Conservation (phyloP, 2,113 vertebrate genomes). For the Oncorhynchus nerka region DNA sequence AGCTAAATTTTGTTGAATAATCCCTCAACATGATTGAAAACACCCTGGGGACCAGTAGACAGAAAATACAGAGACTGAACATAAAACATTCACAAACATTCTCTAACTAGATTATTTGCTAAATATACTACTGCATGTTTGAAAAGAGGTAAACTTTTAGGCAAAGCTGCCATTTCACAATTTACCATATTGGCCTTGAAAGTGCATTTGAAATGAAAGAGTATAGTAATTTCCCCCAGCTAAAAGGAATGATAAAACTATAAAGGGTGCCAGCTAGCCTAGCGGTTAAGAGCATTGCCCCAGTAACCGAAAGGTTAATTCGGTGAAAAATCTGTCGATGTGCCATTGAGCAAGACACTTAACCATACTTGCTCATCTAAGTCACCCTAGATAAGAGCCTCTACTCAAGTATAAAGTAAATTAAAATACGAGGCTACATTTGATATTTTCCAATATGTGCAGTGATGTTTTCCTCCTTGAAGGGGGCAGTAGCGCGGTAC, state of each 20-base stretch:
- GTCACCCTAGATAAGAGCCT: no score
- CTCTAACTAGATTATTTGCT: no score
- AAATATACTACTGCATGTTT: not conserved
- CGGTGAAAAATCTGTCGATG: no score
- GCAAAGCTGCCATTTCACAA: not conserved
- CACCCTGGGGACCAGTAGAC: not conserved
- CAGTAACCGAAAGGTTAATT: no score
- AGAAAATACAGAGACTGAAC: not conserved
- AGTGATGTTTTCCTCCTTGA: conserved; percentile 79
- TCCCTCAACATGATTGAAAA: not conserved
- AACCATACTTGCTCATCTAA: no score
- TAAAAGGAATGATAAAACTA: no score
- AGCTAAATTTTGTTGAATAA: not conserved
- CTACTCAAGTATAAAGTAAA: no score
- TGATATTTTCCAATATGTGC: not conserved
- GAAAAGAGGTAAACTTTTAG: not conserved
- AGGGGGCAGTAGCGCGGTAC: conserved; percentile 87
- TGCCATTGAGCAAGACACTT: no score
- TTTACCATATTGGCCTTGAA: not conserved
- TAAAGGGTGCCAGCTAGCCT: no score
- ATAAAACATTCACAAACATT: no score
- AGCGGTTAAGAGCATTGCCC: no score
- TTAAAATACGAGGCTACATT: not conserved
- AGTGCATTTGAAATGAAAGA: not conserved
- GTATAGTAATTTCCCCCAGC: not conserved